Percentiles rank a stretch among this genome's conserved stretches.
Evolutionary conservation across 1,140 invertebrate genomes (phyloP).

Genomic region (Zaprionus ghesquierei): DNA sequence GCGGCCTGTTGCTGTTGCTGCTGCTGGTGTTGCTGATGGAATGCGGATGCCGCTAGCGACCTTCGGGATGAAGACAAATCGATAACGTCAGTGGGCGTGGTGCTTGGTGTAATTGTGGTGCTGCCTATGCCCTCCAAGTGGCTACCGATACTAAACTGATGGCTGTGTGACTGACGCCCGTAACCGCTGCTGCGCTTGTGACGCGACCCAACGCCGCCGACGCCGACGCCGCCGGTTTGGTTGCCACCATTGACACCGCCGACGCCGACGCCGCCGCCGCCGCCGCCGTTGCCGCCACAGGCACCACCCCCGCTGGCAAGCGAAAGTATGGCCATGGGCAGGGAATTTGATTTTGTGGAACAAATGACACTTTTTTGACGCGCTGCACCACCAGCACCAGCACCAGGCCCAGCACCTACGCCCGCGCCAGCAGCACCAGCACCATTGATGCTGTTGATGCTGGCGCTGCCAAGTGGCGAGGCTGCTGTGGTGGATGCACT

Average conservation of each 20-base stretch:
- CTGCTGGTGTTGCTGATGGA: slow-evolving; percentile 67
- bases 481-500: slow-evolving; percentile 69
- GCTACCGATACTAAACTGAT: slow-evolving; percentile 39
- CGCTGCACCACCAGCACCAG: slow-evolving; percentile 8
- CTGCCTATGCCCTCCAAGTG: slow-evolving; percentile 46
- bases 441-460: slow-evolving; percentile 12
- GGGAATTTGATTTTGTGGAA: slow-evolving; percentile 67
- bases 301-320: slow-evolving; percentile 17
- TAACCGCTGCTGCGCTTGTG: slow-evolving; percentile 35
- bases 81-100: slow-evolving; percentile 80
- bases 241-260: neutral
- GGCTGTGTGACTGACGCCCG: slow-evolving; percentile 64
- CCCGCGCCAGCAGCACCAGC: neutral
- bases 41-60: slow-evolving; percentile 76
- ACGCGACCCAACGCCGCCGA: slow-evolving; percentile 4
- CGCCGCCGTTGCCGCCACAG: neutral
- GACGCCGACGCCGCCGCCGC: neutral
- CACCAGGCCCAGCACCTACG: neutral
- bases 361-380: slow-evolving; percentile 79
- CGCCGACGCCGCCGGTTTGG: too few relatives aligned
- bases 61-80: slow-evolving; percentile 83
- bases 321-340: slow-evolving; percentile 61
- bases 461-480: slow-evolving; percentile 46
- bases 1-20: slow-evolving; percentile 46
- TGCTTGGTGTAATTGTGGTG: slow-evolving; percentile 51